Percentiles rank a stretch among this genome's conserved stretches.
Evolutionary conservation across 2,888 invertebrate genomes (phyloP).

Genomic region (Ditula angustiorana): DNA sequence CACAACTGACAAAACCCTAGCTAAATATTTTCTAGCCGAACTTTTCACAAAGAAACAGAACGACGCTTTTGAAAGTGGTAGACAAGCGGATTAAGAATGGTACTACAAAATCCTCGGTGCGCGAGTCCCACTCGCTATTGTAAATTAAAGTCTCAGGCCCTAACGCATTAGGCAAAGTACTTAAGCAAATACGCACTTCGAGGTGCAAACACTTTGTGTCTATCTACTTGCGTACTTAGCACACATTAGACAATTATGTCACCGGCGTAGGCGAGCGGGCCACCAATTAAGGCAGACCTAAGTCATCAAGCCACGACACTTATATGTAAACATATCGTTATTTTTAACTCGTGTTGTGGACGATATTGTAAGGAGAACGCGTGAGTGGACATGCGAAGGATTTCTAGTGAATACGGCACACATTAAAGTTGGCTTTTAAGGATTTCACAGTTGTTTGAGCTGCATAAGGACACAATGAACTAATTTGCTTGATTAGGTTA

Average conservation of each 20-base stretch:
- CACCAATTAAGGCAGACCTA: constrained; percentile 50
- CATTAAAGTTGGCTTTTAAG: constrained; percentile 41
- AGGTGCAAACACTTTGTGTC: constrained; percentile 15
- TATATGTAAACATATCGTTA: constrained; percentile 64
- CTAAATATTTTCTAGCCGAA: too few relatives aligned
- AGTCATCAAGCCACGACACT: constrained; percentile 54
- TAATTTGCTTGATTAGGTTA: constrained; percentile 35
- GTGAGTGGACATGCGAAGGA: constrained; percentile 56
- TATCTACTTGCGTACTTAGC: constrained; percentile 40
- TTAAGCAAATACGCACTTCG: constrained; percentile 1
- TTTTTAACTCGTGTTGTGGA: constrained; percentile 54
- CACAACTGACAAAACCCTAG: too few relatives aligned
- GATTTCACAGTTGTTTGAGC: constrained; percentile 34
- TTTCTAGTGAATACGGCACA: constrained; percentile 41
- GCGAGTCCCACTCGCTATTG: too few relatives aligned
- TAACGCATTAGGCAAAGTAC: constrained; percentile 6
- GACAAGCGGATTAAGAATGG: too few relatives aligned
- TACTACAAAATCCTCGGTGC: too few relatives aligned
- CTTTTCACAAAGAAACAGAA: too few relatives aligned
- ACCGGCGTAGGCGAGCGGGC: constrained; percentile 58
- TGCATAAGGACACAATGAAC: constrained; percentile 38
- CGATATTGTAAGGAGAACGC: constrained; percentile 57
- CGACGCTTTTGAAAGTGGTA: too few relatives aligned
- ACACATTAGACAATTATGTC: constrained; percentile 57
- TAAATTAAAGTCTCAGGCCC: not conserved